Percentiles rank a stretch among this genome's conserved stretches.
Conservation (phyloP, 2,113 vertebrate genomes). For the Daphoenositta chrysoptera region DNA sequence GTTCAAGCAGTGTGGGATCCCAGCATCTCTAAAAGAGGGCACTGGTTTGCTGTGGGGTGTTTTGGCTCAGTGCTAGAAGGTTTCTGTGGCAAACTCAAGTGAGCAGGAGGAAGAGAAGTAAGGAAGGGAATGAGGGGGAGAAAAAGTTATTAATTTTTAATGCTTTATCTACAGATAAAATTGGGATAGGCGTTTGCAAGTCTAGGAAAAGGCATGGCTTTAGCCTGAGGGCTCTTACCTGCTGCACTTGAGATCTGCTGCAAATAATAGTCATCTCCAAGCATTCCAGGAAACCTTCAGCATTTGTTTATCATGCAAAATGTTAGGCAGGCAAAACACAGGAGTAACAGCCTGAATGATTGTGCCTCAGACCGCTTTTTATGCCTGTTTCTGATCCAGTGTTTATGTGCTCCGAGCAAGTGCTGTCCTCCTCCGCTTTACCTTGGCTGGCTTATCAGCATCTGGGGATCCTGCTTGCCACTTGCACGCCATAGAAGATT, state of each 20-base stretch:
- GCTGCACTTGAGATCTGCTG: neutral
- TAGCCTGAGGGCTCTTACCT: slow-evolving; percentile 16
- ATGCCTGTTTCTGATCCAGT: neutral
- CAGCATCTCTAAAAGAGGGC: neutral
- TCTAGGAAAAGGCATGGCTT: neutral
- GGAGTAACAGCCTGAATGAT: neutral
- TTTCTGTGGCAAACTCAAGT: neutral
- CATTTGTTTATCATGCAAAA: neutral
- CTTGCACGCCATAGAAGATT: neutral
- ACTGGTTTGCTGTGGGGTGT: neutral
- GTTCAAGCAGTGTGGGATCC: neutral
- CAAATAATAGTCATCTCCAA: neutral
- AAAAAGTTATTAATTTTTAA: neutral
- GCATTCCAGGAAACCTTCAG: neutral
- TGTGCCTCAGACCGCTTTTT: neutral
- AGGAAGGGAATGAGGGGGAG: neutral
- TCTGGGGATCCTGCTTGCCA: neutral
- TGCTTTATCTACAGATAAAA: slow-evolving; percentile 20
- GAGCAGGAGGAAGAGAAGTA: neutral
- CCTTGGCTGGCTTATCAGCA: neutral
- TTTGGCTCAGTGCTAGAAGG: neutral
- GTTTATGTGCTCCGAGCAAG: neutral
- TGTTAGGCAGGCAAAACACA: neutral
- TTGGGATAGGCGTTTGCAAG: neutral
- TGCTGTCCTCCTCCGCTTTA: neutral